Base-by-base conservation (phyloP, 2,888 invertebrate genomes). In the Allygus modestus region DNA sequence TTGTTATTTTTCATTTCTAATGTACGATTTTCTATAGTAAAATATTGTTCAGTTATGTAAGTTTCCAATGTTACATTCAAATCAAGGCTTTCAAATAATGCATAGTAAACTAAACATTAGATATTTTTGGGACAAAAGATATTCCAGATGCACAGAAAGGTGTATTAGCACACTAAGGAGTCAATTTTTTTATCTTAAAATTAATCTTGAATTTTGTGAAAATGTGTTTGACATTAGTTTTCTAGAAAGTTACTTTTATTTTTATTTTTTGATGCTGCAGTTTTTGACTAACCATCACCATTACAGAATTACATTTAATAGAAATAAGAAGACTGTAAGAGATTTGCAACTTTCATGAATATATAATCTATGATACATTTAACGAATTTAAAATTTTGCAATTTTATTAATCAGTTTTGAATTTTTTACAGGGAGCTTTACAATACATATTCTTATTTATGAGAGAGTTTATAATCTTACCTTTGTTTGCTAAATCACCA, bases 51-150 rank as follows among this genome's bases (percentile, higher is more conserved):
- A 7, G 37, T 37, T 37, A 37, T 7, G 37, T 46, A 46, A 23
- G 58, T 7, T 33, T 69, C 1, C 41, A 23, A 20, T 71, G 71
- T 71, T 71, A 71, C 71, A 71, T 71, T 71, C 41, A 71, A 71
- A 71, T 71, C 71, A 71, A 71, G 71, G 71, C 71, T 65, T 58
- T 15, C 17, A 23, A n/a, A 65, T 15, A 28, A 28, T 28, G 31
- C 12, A 28, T 65, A 65, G 17, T 15, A 31, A 5, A 28, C 12
- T 1, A 54, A 54, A 54, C 2, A 2, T 54, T 2, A 54, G 23
- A 23, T 31, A 20, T 28, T 28, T 9, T 15, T 2, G 65, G 65
- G 26, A 28, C 23, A 58, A 23, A 58, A 2, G 20, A 23, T 46
- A 7, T 20, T 23, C 54, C 1, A 7, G 11, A 23, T 7, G 65